A percentile compares a stretch with the other conserved stretches of the same genome.
phyloP scores from a whole-genome alignment of 64 coral and sea anemone genomes.

The Actinia equina region DNA sequence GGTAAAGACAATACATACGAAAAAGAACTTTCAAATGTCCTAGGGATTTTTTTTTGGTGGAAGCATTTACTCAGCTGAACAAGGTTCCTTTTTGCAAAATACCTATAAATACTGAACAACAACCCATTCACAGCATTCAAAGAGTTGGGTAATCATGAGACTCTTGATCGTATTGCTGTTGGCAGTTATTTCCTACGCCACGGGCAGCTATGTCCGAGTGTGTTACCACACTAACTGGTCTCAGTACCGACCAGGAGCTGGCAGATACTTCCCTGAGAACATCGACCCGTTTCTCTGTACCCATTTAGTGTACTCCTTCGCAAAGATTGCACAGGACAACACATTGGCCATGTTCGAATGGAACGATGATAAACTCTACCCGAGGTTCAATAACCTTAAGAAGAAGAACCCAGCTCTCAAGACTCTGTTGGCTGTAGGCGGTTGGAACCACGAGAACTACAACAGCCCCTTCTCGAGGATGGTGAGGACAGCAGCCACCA shows the following conservation, averaged over 20 bases:
- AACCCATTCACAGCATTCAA: neutral
- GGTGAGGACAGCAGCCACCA: slow-evolving; percentile 46
- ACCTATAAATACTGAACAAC: neutral
- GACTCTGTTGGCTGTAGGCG: slow-evolving; percentile 52
- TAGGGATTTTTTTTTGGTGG: neutral
- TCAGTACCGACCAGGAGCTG: slow-evolving; percentile 42
- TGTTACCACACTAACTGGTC: slow-evolving; percentile 67
- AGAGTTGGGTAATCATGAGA: neutral
- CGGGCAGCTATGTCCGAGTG: slow-evolving; percentile 34
- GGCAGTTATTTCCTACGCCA: slow-evolving; percentile 1
- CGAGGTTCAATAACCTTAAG: slow-evolving; percentile 48
- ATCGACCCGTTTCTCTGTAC: slow-evolving; percentile 40
- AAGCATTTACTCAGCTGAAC: neutral
- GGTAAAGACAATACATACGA: neutral
- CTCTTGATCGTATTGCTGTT: slow-evolving; percentile 16
- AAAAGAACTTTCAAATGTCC: neutral
- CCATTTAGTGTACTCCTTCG: slow-evolving; percentile 44
- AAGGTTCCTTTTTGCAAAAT: neutral
- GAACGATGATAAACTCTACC: slow-evolving; percentile 74
- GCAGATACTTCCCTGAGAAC: slow-evolving; percentile 35
- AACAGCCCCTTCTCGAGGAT: slow-evolving; percentile 69
- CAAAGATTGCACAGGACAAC: slow-evolving; percentile 26
- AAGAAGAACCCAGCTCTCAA: slow-evolving; percentile 20
- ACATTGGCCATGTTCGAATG: slow-evolving; percentile 57
- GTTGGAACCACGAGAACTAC: slow-evolving; percentile 62